Base-by-base conservation (phyloP, 2,888 invertebrate genomes). In the Rhopalosiphum nymphaeae region DNA sequence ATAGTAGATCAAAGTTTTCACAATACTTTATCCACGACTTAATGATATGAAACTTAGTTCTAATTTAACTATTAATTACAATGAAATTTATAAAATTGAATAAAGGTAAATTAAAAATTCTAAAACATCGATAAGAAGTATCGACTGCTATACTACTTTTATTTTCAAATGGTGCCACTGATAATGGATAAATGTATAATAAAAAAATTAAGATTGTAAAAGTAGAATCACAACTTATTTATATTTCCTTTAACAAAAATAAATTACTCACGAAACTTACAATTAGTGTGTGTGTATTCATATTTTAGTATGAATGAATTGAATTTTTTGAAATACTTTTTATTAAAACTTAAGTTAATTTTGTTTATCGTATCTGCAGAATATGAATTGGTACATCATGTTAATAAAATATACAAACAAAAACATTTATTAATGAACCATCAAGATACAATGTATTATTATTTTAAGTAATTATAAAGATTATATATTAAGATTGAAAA, bases 401-500 rank as follows among this genome's bases (percentile, higher is more conserved):
- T 87, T 16, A n/a, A 21, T 36, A 87, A 87, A 87, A 29, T 29
- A n/a, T n/a, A 21, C 44, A n/a, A 29, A 53, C 21, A 46, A 49
- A 88, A 53, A 88, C 46, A 44, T 29, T 46, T 86, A 86, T 46
- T 44, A 46, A 86, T 86, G 29, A 86, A 46, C 13, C 16, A 67
- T 87, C 26, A 91, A 61, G 87, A 85, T 16, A 91, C 42, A 86
- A 67, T 26, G 26, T 44, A 36, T 61, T 94, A 4, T 61, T 36
- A 5, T 67, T 91, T 67, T 78, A 49, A 87, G 4, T 26, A 61
- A 57, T 90, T 10, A 89, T 67, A 86, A 44, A 44, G 9, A 36
- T 46, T 16, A n/a, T 21, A 57, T 44, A 49, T 93, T 88, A 42
- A 46, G 36, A 49, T 89, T 90, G 26, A 21, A 90, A 93, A 42